Conservation (phyloP, 2,113 vertebrate genomes). For the Trogon melanurus region DNA sequence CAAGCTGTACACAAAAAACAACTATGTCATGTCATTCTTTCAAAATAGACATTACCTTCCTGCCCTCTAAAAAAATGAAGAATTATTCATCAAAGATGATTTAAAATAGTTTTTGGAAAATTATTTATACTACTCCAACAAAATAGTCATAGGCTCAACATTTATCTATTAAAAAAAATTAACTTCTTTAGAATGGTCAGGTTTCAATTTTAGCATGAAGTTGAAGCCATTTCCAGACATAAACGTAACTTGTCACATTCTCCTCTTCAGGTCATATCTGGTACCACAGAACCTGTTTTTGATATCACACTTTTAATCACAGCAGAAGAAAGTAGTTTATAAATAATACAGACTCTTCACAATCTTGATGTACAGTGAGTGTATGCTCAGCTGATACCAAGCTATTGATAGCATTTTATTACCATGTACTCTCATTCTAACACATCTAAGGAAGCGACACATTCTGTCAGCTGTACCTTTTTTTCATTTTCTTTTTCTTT, state of each 20-base stretch:
- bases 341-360: constrained; percentile 21
- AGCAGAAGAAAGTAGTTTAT: not conserved
- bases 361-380: not conserved
- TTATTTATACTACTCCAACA: not conserved
- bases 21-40: not conserved
- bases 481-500: not conserved
- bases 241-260: constrained; percentile 3
- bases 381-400: not conserved
- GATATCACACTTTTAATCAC: constrained; percentile 22
- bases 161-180: not conserved
- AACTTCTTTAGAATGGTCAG: not conserved
- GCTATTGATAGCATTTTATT: not conserved
- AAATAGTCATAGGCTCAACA: not conserved
- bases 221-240: not conserved
- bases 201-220: not conserved
- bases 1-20: not conserved
- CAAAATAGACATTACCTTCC: not conserved
- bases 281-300: constrained; percentile 12
- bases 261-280: not conserved
- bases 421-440: not conserved
- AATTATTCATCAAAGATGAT: not conserved
- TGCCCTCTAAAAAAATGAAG: not conserved
- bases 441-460: not conserved
- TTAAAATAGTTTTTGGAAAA: not conserved
- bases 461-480: not conserved